Conservation (phyloP, 2,797 vertebrate species). For the Notamacropus eugenii region DNA sequence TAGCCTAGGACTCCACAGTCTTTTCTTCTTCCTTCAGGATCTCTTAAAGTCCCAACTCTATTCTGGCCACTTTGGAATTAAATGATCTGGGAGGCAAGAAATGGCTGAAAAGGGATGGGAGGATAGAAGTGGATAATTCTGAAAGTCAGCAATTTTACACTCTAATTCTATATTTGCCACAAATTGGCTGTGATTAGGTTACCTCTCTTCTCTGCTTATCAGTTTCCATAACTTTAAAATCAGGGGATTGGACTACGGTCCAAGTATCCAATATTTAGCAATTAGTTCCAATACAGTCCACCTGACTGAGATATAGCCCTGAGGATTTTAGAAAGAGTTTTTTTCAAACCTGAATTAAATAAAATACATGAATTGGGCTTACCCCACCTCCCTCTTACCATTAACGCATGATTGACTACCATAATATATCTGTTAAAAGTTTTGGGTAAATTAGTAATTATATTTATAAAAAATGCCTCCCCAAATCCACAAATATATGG, state of each 20-base stretch:
- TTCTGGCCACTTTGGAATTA: no score
- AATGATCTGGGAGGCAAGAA: no score
- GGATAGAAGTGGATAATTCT: no score
- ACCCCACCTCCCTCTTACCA: background rate
- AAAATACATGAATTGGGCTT: background rate
- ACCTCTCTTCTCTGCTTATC: background rate
- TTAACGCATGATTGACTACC: background rate
- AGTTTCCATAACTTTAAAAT: background rate
- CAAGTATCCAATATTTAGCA: background rate
- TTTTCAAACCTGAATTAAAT: background rate
- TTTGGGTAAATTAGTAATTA: background rate
- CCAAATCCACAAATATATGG: background rate
- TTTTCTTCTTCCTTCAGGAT: no score
- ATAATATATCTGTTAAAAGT: background rate
- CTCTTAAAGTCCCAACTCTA: no score
- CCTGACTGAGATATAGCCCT: background rate
- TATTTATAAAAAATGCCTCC: background rate
- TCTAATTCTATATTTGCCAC: no score
- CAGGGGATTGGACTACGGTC: background rate
- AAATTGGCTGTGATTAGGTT: background rate
- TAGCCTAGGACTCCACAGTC: no score
- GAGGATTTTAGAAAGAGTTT: background rate
- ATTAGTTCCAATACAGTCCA: background rate
- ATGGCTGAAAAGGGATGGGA: no score
- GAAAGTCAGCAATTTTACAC: no score